Conservation (phyloP, 2,797 vertebrate species). For the Geotrypetes seraphini region DNA sequence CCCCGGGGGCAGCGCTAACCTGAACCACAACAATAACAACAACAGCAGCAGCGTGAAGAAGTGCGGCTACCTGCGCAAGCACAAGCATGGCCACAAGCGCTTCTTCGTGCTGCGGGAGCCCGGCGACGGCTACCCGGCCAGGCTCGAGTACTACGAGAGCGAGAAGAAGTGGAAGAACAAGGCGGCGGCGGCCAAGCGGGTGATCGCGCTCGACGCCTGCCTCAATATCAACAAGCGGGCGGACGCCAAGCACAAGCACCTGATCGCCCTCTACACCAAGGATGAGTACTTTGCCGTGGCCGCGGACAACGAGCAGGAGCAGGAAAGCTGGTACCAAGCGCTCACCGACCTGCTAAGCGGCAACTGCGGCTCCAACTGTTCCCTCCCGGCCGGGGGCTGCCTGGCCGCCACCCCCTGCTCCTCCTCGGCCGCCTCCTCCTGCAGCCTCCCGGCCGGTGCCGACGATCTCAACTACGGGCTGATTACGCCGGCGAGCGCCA, state of each 20-base stretch:
- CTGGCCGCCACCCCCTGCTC: slow-evolving; percentile 32
- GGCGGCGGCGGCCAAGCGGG: slow-evolving; percentile 79
- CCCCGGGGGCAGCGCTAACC: slow-evolving; percentile 40
- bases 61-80: slow-evolving; percentile 88
- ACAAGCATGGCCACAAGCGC: slow-evolving; percentile 92
- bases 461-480: slow-evolving; percentile 79
- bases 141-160: slow-evolving; percentile 95
- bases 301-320: slow-evolving; percentile 86
- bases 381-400: slow-evolving; percentile 47
- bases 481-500: slow-evolving; percentile 64
- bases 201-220: slow-evolving; percentile 83
- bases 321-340: slow-evolving; percentile 84
- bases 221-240: slow-evolving; percentile 93
- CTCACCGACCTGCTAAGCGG: slow-evolving; percentile 77
- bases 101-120: slow-evolving; percentile 84
- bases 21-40: slow-evolving; percentile 50
- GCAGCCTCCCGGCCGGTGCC: slow-evolving; percentile 40
- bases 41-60: slow-evolving; percentile 70
- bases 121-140: slow-evolving; percentile 61
- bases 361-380: slow-evolving; percentile 68
- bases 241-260: slow-evolving; percentile 91
- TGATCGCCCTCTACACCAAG: slow-evolving; percentile 91
- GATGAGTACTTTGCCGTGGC: slow-evolving; percentile 95
- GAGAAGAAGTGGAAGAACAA: slow-evolving; percentile 98
- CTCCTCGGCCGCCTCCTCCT: slow-evolving; percentile 24